Evolutionary conservation across 1,140 invertebrate species (phyloP), one percentile per base, ranked within the genome.

Genomic region (Formica exsecta): DNA sequence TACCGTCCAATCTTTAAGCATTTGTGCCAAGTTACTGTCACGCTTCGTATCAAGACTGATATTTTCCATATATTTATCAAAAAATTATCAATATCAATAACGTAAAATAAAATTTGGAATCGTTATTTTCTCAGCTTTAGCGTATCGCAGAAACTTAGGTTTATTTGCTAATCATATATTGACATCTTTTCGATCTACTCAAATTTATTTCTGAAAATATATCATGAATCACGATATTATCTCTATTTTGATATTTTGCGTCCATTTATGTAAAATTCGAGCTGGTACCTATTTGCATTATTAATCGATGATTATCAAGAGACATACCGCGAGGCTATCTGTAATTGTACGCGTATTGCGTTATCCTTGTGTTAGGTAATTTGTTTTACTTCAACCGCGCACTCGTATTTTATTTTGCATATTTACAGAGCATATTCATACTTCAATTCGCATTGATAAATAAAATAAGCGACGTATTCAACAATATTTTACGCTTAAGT

Each of bases 341-440:
- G n/a, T 81, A 81, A 61, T 73, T 73, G 68, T 38, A 59, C 51
- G 38, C 54, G 19, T 71, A 59, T 81, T 22, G 32, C 66, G 65
- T 71, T 48, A 71, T 11, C 7, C 6, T 54, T 5, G 25, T 25
- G 44, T 57, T 57, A 68, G 19, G 38, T 64, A 38, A 83, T 73
- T 73, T 73, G 38, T 83, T 73, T 83, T 73, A 73, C 25, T 11
- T 38, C 19, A 19, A 41, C 19, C 48, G 25, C 3, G 22, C 19
- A 48, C 57, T 44, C 9, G 51, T n/a, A 32, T 16, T 70, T 59
- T 32, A 29, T 81, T 73, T 81, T 61, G 19, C 38, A 57, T 61
- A 61, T 83, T 83, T 48, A 25, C 54, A 16, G 1, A 29, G 48
- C 25, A 38, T 70, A 70, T 70, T 19, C 16, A 1, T 44, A 19